These are phyloP conservation scores for Asbolus verrucosus DNA, from an alignment of 1,140 invertebrate species.

Conservation along the genomic window DNA sequence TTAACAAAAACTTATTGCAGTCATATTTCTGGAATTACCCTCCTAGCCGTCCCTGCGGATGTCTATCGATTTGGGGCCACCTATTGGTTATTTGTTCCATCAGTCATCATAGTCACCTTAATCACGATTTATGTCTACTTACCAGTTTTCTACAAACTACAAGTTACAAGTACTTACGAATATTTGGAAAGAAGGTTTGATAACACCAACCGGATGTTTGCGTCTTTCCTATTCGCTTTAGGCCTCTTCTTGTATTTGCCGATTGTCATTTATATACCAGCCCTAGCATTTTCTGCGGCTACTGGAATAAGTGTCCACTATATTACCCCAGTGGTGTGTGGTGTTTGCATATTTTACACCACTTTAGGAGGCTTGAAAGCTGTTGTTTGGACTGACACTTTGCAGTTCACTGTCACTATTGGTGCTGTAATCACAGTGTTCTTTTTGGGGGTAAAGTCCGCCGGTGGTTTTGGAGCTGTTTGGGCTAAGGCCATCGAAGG, in stretches of 20 bases:
- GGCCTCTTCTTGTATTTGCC: constrained; percentile 69
- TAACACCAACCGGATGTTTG: constrained; percentile 67
- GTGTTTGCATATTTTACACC: constrained; percentile 84
- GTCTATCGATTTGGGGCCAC: constrained; percentile 81
- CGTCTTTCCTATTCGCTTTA: constrained; percentile 70
- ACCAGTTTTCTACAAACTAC: constrained; percentile 80
- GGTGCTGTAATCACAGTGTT: no score
- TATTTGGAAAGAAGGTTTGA: constrained; percentile 70
- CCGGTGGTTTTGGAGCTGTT: constrained; percentile 72
- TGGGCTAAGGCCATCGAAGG: constrained; percentile 66
- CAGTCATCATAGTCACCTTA: constrained; percentile 52
- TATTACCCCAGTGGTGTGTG: constrained; percentile 76
- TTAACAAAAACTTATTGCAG: constrained; percentile 65
- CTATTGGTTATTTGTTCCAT: constrained; percentile 66
- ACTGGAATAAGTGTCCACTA: constrained; percentile 76
- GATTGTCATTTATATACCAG: constrained; percentile 73
- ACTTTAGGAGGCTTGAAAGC: constrained; percentile 82
- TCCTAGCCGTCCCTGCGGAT: constrained; percentile 82
- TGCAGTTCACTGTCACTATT: constrained; percentile 75
- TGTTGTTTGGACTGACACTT: constrained; percentile 79
- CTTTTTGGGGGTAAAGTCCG: constrained; percentile 73
- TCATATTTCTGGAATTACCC: constrained; percentile 81
- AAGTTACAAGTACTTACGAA: constrained; percentile 82
- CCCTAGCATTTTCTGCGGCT: constrained; percentile 75
- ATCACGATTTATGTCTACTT: constrained; percentile 71